These are phyloP conservation scores for Taphrorychus bicolor DNA, from an alignment of 2,888 invertebrate species.

Conservation along the genomic window DNA sequence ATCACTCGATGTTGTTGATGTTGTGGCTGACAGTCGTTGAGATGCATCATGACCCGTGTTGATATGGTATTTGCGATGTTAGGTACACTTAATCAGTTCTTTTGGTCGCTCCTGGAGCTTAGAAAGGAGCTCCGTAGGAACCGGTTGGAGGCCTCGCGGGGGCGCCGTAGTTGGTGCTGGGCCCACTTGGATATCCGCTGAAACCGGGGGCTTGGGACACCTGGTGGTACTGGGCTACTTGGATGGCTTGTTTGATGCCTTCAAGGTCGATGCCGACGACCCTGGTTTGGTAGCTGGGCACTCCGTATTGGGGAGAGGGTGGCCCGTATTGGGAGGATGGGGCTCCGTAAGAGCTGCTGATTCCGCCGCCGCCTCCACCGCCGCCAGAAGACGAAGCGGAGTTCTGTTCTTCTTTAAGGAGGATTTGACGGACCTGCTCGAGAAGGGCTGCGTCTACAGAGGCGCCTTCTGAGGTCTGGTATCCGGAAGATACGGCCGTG, in stretches of 20 bases:
- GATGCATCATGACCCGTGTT: slow-evolving; percentile 60
- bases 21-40: slow-evolving; percentile 48
- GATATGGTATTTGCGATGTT: slow-evolving; percentile 42
- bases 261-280: slow-evolving; percentile 87
- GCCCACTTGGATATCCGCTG: slow-evolving; percentile 61
- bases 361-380: slow-evolving; percentile 61
- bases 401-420: slow-evolving; percentile 80
- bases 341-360: slow-evolving; percentile 61
- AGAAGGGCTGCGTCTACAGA: slow-evolving; percentile 81
- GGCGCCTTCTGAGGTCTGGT: slow-evolving; percentile 83
- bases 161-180: slow-evolving; percentile 60
- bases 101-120: slow-evolving; percentile 36
- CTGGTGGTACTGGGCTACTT: slow-evolving; percentile 86
- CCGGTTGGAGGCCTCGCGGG: slow-evolving; percentile 66
- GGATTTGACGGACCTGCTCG: slow-evolving; percentile 85
- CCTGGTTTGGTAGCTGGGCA: slow-evolving; percentile 65
- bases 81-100: slow-evolving; percentile 47
- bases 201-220: slow-evolving; percentile 62
- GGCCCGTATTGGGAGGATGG: slow-evolving; percentile 73
- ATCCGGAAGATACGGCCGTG: slow-evolving; percentile 78
- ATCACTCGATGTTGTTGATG: slow-evolving; percentile 48
- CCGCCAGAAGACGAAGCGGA: slow-evolving; percentile 63
- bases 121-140: slow-evolving; percentile 48
- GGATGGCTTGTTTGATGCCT: slow-evolving; percentile 85
- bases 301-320: slow-evolving; percentile 74